Conservation (phyloP, 1,140 invertebrate genomes). For the Drosophila pruinosa region DNA sequence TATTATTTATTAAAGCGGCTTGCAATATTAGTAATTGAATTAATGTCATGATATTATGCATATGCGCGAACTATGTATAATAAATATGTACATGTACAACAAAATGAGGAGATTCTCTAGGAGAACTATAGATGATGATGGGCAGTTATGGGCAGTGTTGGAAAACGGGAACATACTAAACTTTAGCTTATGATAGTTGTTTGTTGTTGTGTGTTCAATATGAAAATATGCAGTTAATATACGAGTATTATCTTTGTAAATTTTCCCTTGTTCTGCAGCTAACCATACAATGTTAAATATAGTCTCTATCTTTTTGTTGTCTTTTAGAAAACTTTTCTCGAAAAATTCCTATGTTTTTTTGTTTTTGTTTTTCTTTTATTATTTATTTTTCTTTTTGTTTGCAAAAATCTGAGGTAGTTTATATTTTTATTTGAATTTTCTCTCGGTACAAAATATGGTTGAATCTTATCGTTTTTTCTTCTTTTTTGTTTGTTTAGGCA, state of each 20-base stretch:
- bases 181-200: constrained; percentile 8
- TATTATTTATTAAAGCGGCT: constrained; percentile 70
- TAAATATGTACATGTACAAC: constrained; percentile 17
- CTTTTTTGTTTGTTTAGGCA: constrained; percentile 15
- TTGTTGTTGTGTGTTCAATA: constrained; percentile 6
- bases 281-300: constrained; percentile 40
- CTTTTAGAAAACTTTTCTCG: constrained; percentile 74
- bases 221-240: constrained; percentile 65
- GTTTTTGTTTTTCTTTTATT: constrained; percentile 21
- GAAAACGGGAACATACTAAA: constrained; percentile 10
- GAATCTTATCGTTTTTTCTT: constrained; percentile 31
- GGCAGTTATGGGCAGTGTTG: constrained; percentile 31
- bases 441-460: constrained; percentile 60
- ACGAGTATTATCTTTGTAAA: constrained; percentile 49
- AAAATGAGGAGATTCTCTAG: not conserved
- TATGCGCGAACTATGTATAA: constrained; percentile 55
- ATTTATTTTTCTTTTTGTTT: constrained; percentile 44
- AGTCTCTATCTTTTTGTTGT: constrained; percentile 37
- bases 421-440: constrained; percentile 59
- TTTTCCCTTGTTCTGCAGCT: constrained; percentile 53
- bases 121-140: not conserved
- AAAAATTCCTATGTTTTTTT: constrained; percentile 67
- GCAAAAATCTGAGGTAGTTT: constrained; percentile 39
- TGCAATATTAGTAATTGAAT: constrained; percentile 53
- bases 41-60: constrained; percentile 48